Evolutionary conservation across 2,797 vertebrate species (phyloP).

Genomic region (Ambastaia sidthimunki): DNA sequence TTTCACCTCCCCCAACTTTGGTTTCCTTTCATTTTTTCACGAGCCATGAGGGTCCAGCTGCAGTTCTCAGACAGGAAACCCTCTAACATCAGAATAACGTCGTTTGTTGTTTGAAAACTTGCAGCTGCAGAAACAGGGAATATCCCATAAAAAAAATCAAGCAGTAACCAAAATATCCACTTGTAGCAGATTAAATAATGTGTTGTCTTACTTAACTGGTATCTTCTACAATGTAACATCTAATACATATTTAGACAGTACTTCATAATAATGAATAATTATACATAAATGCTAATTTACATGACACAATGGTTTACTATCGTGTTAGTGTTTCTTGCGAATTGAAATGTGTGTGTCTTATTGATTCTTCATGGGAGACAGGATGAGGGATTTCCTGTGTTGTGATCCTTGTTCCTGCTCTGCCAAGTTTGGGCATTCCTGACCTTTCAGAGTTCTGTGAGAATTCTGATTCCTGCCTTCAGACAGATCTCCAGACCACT

Average conservation of each 20-base stretch:
- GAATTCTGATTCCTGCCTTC: constrained; percentile 22
- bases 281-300: neutral
- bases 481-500: constrained; percentile 28
- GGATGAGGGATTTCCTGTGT: constrained; percentile 64
- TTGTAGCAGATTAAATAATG: neutral
- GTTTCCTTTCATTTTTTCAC: constrained; percentile 30
- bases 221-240: neutral
- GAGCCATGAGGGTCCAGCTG: constrained; percentile 54
- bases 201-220: neutral
- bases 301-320: neutral
- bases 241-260: neutral
- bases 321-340: neutral
- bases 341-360: constrained; percentile 33
- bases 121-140: constrained; percentile 57
- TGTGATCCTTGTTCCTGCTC: constrained; percentile 52
- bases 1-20: constrained; percentile 9
- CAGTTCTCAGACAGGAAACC: constrained; percentile 61
- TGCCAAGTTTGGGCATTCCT: constrained; percentile 57
- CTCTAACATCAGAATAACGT: constrained; percentile 58
- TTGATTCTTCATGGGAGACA: constrained; percentile 45
- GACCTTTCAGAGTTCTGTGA: constrained; percentile 45
- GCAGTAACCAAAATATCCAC: neutral
- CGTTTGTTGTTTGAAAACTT: constrained; percentile 54
- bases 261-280: neutral
- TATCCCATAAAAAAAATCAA: constrained; percentile 32